Evolutionary conservation across 2,888 invertebrate species (phyloP).

Genomic region (Tinea semifulvella): DNA sequence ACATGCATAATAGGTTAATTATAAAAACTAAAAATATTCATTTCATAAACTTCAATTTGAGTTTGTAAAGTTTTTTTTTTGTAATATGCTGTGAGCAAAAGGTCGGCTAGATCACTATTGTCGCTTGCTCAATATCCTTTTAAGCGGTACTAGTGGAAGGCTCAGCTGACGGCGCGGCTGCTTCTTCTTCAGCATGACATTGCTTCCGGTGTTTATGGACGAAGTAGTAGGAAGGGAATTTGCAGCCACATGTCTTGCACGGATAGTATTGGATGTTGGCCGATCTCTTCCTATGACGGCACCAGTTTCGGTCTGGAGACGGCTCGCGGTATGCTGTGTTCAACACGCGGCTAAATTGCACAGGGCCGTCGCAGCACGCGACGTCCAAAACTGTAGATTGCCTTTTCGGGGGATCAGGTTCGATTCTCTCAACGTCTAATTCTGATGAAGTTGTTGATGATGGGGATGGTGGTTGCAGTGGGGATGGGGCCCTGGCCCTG

Average conservation of each 20-base stretch:
- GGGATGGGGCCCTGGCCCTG: slow-evolving; percentile 42
- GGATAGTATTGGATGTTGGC: slow-evolving; percentile 91
- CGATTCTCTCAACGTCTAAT: slow-evolving; percentile 37
- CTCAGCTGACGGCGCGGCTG: background rate
- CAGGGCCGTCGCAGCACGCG: slow-evolving; percentile 93
- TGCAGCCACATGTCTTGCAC: slow-evolving; percentile 91
- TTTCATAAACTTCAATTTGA: no score
- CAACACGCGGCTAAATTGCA: slow-evolving; percentile 82
- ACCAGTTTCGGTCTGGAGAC: slow-evolving; percentile 72
- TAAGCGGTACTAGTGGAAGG: no score
- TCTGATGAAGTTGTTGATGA: slow-evolving; percentile 47
- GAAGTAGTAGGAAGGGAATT: slow-evolving; percentile 94
- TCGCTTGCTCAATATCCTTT: background rate
- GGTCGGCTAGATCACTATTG: no score
- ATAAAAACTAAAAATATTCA: no score
- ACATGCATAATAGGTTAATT: no score
- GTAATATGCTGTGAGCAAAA: background rate
- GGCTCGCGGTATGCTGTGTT: slow-evolving; percentile 78
- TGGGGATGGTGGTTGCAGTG: slow-evolving; percentile 40
- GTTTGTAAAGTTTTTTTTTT: background rate
- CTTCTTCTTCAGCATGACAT: slow-evolving; percentile 76
- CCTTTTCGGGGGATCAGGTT: slow-evolving; percentile 41
- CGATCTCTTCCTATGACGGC: slow-evolving; percentile 81
- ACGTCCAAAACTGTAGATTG: slow-evolving; percentile 72
- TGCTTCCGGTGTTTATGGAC: slow-evolving; percentile 90